Percentiles rank a stretch among this genome's conserved stretches.
Conservation (phyloP, 1,140 invertebrate genomes). For the Lineus longissimus region DNA sequence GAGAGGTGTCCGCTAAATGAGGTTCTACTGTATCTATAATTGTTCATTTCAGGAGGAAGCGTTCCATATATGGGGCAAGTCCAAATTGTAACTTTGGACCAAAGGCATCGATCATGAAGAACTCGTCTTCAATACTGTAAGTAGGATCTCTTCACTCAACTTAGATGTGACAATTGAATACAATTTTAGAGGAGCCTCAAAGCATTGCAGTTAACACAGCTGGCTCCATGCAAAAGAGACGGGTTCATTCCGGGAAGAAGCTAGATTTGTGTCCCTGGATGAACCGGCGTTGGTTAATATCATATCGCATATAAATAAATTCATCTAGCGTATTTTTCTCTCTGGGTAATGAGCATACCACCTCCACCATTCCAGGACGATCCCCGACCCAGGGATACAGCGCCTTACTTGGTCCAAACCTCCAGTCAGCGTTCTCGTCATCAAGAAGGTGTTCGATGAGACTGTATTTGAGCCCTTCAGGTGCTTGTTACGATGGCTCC, state of each 20-base stretch:
- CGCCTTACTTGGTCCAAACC: constrained; percentile 94
- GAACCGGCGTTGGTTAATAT: too few species aligned
- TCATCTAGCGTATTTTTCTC: too few species aligned
- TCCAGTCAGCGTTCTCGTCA: constrained; percentile 87
- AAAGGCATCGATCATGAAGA: constrained; percentile 93
- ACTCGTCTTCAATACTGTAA: constrained; percentile 93
- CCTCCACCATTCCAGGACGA: constrained; percentile 69
- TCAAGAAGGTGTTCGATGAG: constrained; percentile 91
- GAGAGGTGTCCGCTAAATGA: too few species aligned
- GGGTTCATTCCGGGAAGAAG: too few species aligned
- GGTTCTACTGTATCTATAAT: too few species aligned
- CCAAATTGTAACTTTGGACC: constrained; percentile 92
- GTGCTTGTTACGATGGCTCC: constrained; percentile 88
- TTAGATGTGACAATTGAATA: too few species aligned
- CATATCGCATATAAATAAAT: too few species aligned
- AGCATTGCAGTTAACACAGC: too few species aligned
- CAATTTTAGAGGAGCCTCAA: too few species aligned
- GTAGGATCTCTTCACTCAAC: too few species aligned
- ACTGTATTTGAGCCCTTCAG: constrained; percentile 85
- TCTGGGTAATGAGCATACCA: not conserved
- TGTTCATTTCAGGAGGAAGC: constrained; percentile 68
- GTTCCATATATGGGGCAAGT: constrained; percentile 87
- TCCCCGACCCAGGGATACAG: constrained; percentile 94
- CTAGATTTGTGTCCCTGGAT: too few species aligned
- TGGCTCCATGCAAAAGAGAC: too few species aligned